These are phyloP conservation scores for Grammatotria lemairii DNA, from an alignment of 2,113 vertebrate species.

Conservation along the genomic window DNA sequence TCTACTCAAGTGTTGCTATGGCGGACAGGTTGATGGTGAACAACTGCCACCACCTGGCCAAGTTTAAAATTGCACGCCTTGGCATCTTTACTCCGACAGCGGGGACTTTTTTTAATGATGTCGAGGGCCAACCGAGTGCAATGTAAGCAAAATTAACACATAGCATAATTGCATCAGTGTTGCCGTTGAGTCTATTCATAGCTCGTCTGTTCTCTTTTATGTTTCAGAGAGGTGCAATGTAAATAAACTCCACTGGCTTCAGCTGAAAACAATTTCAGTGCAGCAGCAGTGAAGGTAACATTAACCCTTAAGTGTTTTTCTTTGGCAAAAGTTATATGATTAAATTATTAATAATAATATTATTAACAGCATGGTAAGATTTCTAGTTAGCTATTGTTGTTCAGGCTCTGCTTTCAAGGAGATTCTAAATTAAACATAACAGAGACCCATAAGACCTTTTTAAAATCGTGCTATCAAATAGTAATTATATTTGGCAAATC, in stretches of 20 bases:
- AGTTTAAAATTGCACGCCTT: constrained; percentile 12
- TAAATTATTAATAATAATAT: neutral
- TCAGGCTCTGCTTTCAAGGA: neutral
- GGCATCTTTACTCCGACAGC: neutral
- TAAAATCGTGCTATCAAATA: neutral
- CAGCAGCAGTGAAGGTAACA: neutral
- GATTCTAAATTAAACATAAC: neutral
- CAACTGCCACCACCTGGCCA: constrained; percentile 65
- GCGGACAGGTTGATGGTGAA: constrained; percentile 32
- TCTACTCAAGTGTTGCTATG: neutral
- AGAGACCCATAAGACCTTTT: neutral
- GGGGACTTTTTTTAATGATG: neutral
- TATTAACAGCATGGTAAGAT: neutral
- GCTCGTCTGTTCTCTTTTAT: neutral
- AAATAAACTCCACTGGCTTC: neutral
- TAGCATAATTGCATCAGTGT: neutral
- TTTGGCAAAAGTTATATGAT: neutral
- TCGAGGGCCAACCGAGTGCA: neutral
- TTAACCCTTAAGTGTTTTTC: neutral
- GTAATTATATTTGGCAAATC: neutral
- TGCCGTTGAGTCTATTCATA: neutral
- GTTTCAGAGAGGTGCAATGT: neutral
- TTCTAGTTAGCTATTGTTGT: neutral
- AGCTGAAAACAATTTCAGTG: neutral
- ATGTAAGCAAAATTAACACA: neutral